Evolutionary conservation across 2,113 vertebrate genomes (phyloP).

Genomic region (Myodes glareolus): DNA sequence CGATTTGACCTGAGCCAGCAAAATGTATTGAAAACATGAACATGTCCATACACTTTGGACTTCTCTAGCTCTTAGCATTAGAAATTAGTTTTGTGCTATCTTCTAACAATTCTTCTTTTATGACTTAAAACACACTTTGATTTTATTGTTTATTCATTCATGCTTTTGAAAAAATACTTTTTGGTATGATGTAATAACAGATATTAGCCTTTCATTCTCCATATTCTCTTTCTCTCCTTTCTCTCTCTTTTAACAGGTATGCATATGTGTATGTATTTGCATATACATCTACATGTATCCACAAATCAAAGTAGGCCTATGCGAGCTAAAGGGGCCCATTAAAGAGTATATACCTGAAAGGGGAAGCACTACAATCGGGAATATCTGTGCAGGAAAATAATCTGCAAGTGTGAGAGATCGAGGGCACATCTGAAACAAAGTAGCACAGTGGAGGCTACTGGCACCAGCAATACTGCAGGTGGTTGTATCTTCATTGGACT

Average conservation of each 20-base stretch:
- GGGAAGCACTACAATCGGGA: not conserved
- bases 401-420: not conserved
- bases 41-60: not conserved
- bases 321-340: not conserved
- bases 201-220: not conserved
- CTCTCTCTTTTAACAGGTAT: not conserved
- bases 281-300: not conserved
- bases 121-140: constrained; percentile 21
- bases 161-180: not conserved
- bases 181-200: not conserved
- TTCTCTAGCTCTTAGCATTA: constrained; percentile 9
- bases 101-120: not conserved
- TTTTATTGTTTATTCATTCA: not conserved
- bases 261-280: not conserved
- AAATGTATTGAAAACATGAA: constrained; percentile 2
- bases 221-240: no score
- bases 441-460: not conserved
- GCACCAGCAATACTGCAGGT: not conserved
- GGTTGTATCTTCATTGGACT: not conserved
- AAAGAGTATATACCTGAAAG: not conserved
- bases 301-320: not conserved
- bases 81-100: constrained; percentile 29
- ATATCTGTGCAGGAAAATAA: not conserved
- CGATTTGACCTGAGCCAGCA: not conserved
- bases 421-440: not conserved